Evolutionary conservation across 2,888 invertebrate species (phyloP), one percentile per base, ranked within the genome.

Genomic region (Dicranocentrus wangi): DNA sequence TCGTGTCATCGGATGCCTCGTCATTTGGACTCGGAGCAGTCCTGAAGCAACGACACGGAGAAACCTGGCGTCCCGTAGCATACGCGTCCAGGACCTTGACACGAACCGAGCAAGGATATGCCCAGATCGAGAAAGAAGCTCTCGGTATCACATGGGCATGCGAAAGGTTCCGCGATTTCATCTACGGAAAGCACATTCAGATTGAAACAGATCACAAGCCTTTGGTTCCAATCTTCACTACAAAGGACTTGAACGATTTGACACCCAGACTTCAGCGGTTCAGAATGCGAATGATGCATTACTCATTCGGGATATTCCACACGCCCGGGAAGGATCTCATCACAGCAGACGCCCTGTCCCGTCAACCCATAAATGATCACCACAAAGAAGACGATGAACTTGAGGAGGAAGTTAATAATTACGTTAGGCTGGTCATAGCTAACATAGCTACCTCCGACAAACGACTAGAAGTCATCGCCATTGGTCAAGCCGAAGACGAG

Each of bases 151-250:
- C 86, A 0, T 87, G 87, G 85, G 88, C 88, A 2, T 85, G 87
- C 8, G 88, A 88, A 70, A 85, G 86, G 72, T 88, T 88, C 70
- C 71, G 85, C 60, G 87, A 88, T 32, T 88, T 87, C 76, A 63
- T 89, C 13, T 81, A 83, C 7, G 88, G 88, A 10, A 84, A 83
- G 32, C 51, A 85, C 27, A 85, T 89, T 43, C 69, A 58, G 17
- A 68, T 89, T 1, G 85, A 87, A 82, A 89, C 88, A 0, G 88
- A 89, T 79, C 88, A 89, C 84, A 88, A 88, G 79, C 88, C 88
- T 0, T 81, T 88, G 3, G 69, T 88, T 0, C 81, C 87, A 19
- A 75, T 89, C 1, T 63, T 89, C 13, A 21, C 87, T 68, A 87
- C 86, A 1, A 89, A 88, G 81, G 81, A 87, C 19, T 77, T 89